Evolutionary conservation across 1,140 invertebrate genomes (phyloP).

Genomic region (Teleopsis dalmanni): DNA sequence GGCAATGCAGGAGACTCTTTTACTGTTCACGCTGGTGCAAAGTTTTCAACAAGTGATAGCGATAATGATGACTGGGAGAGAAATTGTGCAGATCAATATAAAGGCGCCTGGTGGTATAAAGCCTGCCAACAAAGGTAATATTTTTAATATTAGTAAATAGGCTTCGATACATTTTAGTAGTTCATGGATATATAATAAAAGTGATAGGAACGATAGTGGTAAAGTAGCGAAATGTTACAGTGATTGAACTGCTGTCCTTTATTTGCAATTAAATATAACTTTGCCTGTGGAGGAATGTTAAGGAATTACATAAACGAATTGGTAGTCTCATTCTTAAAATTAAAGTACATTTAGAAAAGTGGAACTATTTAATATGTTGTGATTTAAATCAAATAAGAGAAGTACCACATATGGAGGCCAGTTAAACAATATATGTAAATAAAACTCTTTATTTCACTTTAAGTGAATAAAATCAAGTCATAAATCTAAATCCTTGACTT

Average conservation of each 20-base stretch:
- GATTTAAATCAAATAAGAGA: not conserved
- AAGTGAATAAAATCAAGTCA: not conserved
- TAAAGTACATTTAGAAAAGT: no score
- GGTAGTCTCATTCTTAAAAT: no score
- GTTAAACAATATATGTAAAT: not conserved
- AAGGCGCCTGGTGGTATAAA: slow-evolving; percentile 8
- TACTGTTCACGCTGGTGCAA: slow-evolving; percentile 1
- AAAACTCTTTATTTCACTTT: not conserved
- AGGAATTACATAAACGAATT: not conserved
- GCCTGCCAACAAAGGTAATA: not conserved
- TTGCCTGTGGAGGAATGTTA: not conserved
- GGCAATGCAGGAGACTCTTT: slow-evolving; percentile 63
- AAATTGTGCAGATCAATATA: slow-evolving; percentile 1
- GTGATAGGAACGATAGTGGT: not conserved
- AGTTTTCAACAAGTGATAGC: slow-evolving; percentile 2
- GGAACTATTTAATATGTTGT: no score
- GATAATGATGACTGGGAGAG: slow-evolving; percentile 3
- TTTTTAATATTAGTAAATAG: slow-evolving; percentile 23
- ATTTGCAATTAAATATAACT: not conserved
- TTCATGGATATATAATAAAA: not conserved
- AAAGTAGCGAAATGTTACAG: not conserved
- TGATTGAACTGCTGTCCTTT: not conserved
- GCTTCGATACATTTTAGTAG: not conserved
- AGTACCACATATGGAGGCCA: not conserved
- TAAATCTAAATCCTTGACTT: not conserved